phyloP scores from a whole-genome alignment of 2,888 invertebrate species.

The Noctua janthe region DNA sequence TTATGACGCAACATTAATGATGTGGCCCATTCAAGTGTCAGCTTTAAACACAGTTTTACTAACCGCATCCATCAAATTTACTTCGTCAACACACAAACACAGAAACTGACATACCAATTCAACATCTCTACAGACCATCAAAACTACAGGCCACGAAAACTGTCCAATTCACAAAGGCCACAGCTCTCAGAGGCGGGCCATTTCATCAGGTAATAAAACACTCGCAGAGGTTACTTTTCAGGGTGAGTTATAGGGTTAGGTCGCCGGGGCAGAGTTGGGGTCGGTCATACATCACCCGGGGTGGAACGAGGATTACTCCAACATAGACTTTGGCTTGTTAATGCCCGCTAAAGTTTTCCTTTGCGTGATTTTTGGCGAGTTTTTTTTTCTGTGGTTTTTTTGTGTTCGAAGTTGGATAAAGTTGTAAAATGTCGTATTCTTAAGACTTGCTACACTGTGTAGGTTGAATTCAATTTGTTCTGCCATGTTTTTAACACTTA shows the following conservation, averaged over 20 bases:
- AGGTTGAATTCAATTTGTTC: background rate
- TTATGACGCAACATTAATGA: background rate
- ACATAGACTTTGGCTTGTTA: slow-evolving; percentile 77
- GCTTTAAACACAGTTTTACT: background rate
- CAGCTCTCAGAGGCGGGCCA: slow-evolving; percentile 75
- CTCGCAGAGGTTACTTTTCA: slow-evolving; percentile 79
- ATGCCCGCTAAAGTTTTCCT: slow-evolving; percentile 62
- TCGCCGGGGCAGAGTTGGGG: slow-evolving; percentile 74
- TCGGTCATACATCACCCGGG: slow-evolving; percentile 77
- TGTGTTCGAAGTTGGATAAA: slow-evolving; percentile 19
- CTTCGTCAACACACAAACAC: background rate
- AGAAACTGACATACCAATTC: background rate
- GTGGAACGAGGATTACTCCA: slow-evolving; percentile 72
- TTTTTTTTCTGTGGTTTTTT: slow-evolving; percentile 33
- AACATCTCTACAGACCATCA: slow-evolving; percentile 22
- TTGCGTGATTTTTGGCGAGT: slow-evolving; percentile 55
- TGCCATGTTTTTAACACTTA: background rate
- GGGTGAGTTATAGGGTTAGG: slow-evolving; percentile 82
- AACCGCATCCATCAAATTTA: background rate
- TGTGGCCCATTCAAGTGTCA: background rate
- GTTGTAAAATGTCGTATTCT: slow-evolving; percentile 13
- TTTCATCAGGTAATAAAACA: slow-evolving; percentile 87
- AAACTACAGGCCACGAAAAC: slow-evolving; percentile 37
- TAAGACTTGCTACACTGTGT: background rate
- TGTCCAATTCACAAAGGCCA: slow-evolving; percentile 71